Conservation (phyloP, 2,888 invertebrate genomes). For the Plebejus anna region DNA sequence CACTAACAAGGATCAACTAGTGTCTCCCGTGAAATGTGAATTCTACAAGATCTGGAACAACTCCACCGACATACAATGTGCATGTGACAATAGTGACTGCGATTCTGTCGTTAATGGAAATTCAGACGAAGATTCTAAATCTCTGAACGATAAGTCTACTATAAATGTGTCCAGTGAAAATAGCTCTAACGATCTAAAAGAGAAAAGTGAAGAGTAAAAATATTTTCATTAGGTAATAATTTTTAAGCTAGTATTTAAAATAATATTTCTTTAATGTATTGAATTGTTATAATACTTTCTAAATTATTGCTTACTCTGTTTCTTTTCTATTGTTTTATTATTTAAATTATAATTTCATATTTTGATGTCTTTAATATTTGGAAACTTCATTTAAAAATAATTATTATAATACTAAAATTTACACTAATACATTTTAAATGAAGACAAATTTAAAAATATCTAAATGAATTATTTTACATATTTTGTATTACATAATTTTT, state of each 20-base stretch:
- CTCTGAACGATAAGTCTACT: not conserved
- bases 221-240: not conserved
- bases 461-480: slow-evolving; percentile 29
- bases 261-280: slow-evolving; percentile 30
- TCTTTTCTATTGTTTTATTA: slow-evolving; percentile 19
- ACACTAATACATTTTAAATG: not conserved
- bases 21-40: slow-evolving; percentile 75
- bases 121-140: slow-evolving; percentile 38
- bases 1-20: slow-evolving; percentile 78
- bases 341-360: not conserved
- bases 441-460: slow-evolving; percentile 28
- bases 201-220: not conserved
- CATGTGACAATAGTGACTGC: slow-evolving; percentile 40
- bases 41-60: slow-evolving; percentile 82
- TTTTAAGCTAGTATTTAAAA: not conserved
- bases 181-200: slow-evolving; percentile 1
- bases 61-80: slow-evolving; percentile 41
- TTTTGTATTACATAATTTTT: slow-evolving; percentile 23
- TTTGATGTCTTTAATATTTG: not conserved
- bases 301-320: not conserved
- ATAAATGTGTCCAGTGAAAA: slow-evolving; percentile 9
- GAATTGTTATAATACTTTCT: slow-evolving; percentile 36
- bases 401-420: not conserved
- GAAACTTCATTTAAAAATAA: too few species aligned
- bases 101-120: slow-evolving; percentile 41